phyloP scores from a whole-genome alignment of 1,140 invertebrate genomes.

The Rhopalosiphum padi region DNA sequence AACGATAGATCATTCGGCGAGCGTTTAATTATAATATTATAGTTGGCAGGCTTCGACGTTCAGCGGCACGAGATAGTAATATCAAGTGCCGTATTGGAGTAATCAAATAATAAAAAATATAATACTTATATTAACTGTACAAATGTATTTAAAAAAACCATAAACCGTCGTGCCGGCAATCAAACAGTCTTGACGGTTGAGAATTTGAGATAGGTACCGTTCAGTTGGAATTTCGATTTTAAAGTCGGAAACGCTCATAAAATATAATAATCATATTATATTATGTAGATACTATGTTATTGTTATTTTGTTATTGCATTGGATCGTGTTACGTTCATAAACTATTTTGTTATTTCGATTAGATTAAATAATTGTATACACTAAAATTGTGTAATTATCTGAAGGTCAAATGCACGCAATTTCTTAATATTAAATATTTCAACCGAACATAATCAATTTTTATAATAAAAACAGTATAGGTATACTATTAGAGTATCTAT shows the following conservation, averaged over 20 bases:
- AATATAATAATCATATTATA: neutral
- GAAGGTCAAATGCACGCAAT: neutral
- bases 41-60: neutral
- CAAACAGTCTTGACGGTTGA: neutral
- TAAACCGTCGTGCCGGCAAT: neutral
- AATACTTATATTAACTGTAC: neutral
- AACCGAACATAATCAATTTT: neutral
- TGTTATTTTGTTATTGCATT: neutral
- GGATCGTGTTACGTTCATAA: neutral
- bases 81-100: neutral
- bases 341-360: neutral
- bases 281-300: neutral
- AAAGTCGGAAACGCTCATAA: neutral
- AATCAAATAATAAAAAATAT: neutral
- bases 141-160: neutral
- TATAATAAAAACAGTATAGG: neutral
- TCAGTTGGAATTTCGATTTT: neutral
- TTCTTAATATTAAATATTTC: neutral
- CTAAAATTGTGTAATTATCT: neutral
- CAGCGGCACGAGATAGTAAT: neutral
- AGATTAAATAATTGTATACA: neutral
- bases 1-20: neutral
- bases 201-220: neutral
- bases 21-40: constrained; percentile 28
- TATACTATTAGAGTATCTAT: neutral